Base-by-base conservation (phyloP, 2,113 vertebrate species). In the Psettodes erumei region DNA sequence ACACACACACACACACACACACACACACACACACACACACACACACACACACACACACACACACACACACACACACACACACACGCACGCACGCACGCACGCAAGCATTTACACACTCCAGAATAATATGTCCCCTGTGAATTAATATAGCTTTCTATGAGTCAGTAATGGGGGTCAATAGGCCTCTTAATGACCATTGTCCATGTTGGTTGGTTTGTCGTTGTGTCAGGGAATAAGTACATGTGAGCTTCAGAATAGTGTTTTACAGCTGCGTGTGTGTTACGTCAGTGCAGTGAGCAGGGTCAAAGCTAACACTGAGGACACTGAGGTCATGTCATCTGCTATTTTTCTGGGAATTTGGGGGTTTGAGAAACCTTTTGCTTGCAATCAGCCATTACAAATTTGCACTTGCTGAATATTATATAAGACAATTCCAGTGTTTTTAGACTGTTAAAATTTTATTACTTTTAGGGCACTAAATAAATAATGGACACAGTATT, bases 141-240 rank as follows among this genome's bases (percentile, higher is more conserved):
- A 83, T 85, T 75, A 85, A 70, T 79, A 23, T 40, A 56, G 55
- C 47, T 76, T 66, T 80, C 62, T 25, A 72, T 88, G 84, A 85
- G 83, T 77, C 76, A 84, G 88, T 87, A 89, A 90, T 86, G 71
- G 84, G 68, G 77, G 86, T 85, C 84, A 85, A 77, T 40, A 75
- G 73, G 71, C 51, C 82, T 56, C 73, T 77, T 82, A 86, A 86
- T 89, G 82, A 84, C 80, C 71, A 32, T 77, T 83, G 37, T 42
- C 69, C 27, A 58, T 78, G 82, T 83, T 86, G 79, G 76, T 65
- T 72, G 58, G 67, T 84, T 78, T 81, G 69, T 79, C 63, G 42
- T 91, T 86, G 84, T 86, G 69, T 81, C 76, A 79, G 64, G 8
- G 11, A 43, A 35, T 45, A 71, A 81, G 56, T 64, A 69, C 30